Base-by-base conservation (phyloP, 2,797 vertebrate species). In the Sus cebifrons region DNA sequence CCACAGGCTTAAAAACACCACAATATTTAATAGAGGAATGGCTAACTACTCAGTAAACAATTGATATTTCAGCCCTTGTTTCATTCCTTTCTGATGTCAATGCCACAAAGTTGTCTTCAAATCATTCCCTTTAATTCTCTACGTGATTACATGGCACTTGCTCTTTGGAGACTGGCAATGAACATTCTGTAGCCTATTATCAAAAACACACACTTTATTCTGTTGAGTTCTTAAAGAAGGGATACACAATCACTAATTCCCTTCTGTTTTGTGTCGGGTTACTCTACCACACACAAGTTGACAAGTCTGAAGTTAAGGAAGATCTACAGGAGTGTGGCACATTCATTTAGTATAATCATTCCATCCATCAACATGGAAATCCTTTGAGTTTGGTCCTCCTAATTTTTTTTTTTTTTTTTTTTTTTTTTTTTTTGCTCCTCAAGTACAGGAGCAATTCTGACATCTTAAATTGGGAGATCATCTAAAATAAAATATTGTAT, bases 1-100 rank as follows among this genome's bases (percentile, higher is more conserved):
- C 20, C 56, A 68, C 23, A 93, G 64, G 58, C 73, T 68, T 54
- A 86, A 52, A 91, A 96, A 86, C 60, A 94, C 60, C 74, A 86
- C 49, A 97, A 96, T 91, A 89, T 97, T 93, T 86, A 89, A 71
- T 67, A 79, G 23, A 86, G 27, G 27, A 81, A 95, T 93, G 60
- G 23, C 44, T 91, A 95, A 91, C 21, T 83, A 44, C 36, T 83
- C 68, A 65, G 70, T 54, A 92, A 93, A 87, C 79, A 96, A 52
- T 5, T 81, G 49, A 73, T 83, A 91, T 89, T 93, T 91, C 40
- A 83, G 68, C 54, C 91, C 54, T 73, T 62, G 18, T n/a, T 96
- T 89, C 77, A 60, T 86, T 91, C 75, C 27, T 15, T 15, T 86
- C 27, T 52, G 16, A 91, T 65, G 62, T 82, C 65, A 91, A 54